Base-by-base conservation (phyloP, 1,140 invertebrate genomes). In the Drosophila kurseongensis region DNA sequence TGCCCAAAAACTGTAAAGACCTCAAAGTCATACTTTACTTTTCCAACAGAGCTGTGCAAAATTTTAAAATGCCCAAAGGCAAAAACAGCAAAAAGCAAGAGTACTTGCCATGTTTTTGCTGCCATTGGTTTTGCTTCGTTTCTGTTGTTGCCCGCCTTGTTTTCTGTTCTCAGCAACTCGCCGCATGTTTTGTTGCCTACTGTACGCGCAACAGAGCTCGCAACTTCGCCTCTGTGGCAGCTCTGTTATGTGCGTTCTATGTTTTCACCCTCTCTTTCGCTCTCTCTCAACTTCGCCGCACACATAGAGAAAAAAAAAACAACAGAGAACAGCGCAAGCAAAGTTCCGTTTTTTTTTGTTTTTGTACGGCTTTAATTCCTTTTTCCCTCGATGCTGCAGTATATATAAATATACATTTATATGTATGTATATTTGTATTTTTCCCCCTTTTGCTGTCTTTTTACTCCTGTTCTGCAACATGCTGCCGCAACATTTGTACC, bases 151-250 rank as follows among this genome's bases (percentile, higher is more conserved):
- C n/a, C 23, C 27, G 45, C 58, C 71, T 82, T 60, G 71, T 65
- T 82, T 86, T 62, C 59, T 57, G 61, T 75, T 75, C 60, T 75
- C 58, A 54, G 36, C 36, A 60, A 76, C 75, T 86, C 68, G 80
- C 80, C 67, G 60, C 68, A 80, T 91, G 89, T 91, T 91, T 91
- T 91, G 89, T 91, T 76, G 78, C 78, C 89, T 80, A 91, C 89
- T 91, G 89, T 91, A 91, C 89, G 48, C 52, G 41, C 58, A 63
- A 63, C 60, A 63, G 55, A 60, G 60, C 56, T 68, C 51, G 55
- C 75, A 76, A 42, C 54, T 68, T 52, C 51, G 55, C 48, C 68
- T 56, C 60, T 60, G 65, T 65, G 75, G 60, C 67, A 77, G 73
- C 82, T 76, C 75, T 88, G 75, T 72, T 83, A 60, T 56, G 75